Conservation (phyloP, 2,797 vertebrate species). For the Cossypha niveicapilla region DNA sequence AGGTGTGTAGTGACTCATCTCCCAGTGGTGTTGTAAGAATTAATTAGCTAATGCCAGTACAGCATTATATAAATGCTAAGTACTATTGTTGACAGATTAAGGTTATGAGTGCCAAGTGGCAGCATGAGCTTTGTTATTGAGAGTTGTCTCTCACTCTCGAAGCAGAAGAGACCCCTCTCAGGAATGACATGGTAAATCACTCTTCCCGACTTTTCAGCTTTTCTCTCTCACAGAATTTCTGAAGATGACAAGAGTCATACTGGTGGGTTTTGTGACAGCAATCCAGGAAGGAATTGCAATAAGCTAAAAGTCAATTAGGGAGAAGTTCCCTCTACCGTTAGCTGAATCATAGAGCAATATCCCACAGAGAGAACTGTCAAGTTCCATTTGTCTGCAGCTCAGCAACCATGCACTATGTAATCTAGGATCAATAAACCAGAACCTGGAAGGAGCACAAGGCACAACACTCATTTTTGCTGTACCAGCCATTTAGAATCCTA, state of each 20-base stretch:
- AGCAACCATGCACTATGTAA: not conserved
- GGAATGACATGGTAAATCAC: not conserved
- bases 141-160: not conserved
- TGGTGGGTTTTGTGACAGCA: not conserved
- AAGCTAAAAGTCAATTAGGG: not conserved
- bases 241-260: not conserved
- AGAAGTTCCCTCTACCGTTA: not conserved
- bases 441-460: not conserved
- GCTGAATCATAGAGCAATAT: not conserved
- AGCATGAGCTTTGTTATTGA: not conserved
- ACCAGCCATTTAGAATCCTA: not conserved
- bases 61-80: not conserved
- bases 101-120: not conserved
- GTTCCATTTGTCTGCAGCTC: not conserved
- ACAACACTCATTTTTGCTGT: not conserved
- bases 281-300: not conserved
- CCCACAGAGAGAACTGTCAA: not conserved
- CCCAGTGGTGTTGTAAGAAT: not conserved
- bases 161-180: not conserved
- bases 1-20: slow-evolving; percentile 22
- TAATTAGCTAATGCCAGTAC: slow-evolving; percentile 3
- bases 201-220: not conserved
- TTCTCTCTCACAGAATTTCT: not conserved
- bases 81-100: not conserved
- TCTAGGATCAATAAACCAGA: not conserved